These are phyloP conservation scores for Phoebastria nigripes DNA, from an alignment of 2,797 vertebrate genomes.

Conservation along the genomic window DNA sequence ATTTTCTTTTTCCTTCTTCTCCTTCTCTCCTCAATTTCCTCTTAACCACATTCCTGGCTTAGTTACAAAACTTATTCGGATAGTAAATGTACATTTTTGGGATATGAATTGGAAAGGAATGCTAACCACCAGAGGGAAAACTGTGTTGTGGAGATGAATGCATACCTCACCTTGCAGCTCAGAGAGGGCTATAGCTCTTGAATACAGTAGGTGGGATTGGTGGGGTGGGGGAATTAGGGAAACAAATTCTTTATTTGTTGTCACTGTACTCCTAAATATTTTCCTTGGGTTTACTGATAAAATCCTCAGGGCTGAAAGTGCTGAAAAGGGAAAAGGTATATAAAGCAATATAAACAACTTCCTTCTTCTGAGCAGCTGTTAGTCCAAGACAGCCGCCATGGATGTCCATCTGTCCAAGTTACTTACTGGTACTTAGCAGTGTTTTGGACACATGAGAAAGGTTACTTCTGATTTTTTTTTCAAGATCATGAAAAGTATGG, in stretches of 20 bases:
- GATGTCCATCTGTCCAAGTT: not conserved
- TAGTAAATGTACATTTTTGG: not conserved
- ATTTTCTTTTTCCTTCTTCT: not conserved
- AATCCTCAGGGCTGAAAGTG: not conserved
- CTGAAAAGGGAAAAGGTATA: not conserved
- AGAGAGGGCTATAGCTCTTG: not conserved
- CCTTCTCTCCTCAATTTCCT: not conserved
- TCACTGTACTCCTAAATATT: not conserved
- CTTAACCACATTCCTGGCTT: not conserved
- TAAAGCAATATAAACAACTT: not conserved
- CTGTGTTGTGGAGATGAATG: not conserved
- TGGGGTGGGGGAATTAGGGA: not conserved
- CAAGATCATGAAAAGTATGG: not conserved
- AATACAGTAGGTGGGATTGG: not conserved
- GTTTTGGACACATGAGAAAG: not conserved
- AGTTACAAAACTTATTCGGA: not conserved
- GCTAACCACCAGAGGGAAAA: not conserved
- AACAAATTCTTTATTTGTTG: not conserved
- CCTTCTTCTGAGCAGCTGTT: not conserved
- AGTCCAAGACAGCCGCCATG: not conserved
- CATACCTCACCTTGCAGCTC: not conserved
- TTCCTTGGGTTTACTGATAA: not conserved
- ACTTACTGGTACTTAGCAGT: not conserved
- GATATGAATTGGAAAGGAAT: not conserved
- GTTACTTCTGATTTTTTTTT: not conserved